Conservation (phyloP, 37 sponge, comb jelly and placozoan genomes). For the Bolinopsis microptera region DNA sequence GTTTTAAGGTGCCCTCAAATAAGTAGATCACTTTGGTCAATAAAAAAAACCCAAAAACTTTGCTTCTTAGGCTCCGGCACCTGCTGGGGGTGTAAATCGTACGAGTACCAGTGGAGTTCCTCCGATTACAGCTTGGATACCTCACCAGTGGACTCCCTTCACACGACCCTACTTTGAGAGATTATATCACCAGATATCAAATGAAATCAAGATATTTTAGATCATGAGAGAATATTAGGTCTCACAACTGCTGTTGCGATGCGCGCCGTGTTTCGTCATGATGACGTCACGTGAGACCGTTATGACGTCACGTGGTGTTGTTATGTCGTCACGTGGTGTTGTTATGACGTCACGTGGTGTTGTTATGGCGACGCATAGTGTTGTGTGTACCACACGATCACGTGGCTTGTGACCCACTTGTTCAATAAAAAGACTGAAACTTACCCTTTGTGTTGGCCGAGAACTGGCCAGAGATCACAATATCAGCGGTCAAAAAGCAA, state of each 20-base stretch:
- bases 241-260: no score
- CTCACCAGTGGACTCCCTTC: slow-evolving; percentile 14
- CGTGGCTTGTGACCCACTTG: not conserved
- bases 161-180: slow-evolving; percentile 26
- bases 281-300: not conserved
- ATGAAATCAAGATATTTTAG: no score
- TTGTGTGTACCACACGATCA: not conserved
- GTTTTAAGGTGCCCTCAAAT: not conserved
- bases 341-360: not conserved
- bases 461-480: not conserved
- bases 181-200: no score
- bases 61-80: slow-evolving; percentile 51
- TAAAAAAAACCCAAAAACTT: no score
- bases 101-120: not conserved
- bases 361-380: not conserved
- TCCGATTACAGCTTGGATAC: slow-evolving; percentile 1
- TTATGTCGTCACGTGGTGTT: not conserved
- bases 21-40: not conserved
- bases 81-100: slow-evolving; percentile 30
- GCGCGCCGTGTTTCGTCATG: no score
- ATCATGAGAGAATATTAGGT: no score
- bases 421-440: not conserved
- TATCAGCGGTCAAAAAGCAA: not conserved
- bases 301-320: not conserved
- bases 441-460: not conserved